Base-by-base conservation (phyloP, 2,888 invertebrate genomes). In the Osmoderma eremita region DNA sequence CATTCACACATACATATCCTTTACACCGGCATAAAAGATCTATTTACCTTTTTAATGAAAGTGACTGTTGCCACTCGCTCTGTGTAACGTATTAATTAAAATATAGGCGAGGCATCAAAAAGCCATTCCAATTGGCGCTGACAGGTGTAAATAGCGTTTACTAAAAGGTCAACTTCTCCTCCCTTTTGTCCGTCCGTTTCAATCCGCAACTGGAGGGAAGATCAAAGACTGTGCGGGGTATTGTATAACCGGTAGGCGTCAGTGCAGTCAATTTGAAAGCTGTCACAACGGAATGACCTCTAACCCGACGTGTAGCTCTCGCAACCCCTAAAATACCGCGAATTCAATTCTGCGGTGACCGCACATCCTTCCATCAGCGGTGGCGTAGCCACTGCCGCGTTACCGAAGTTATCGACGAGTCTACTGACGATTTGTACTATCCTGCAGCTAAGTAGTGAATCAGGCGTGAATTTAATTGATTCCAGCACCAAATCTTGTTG, bases 261-360 rank as follows among this genome's bases (percentile, higher is more conserved):
- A 13, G 8, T 24, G 15, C 56, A 13, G 42, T 24, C 13, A 41
- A 41, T 41, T 41, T 24, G 24, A 42, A 42, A 42, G 24, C 24
- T 58, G 56, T 58, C 24, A 10, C 22, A 24, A 42, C 22, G 24
- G 22, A 10, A 22, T 20, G 54, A 54, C 38, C 56, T 24, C 6
- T 22, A 22, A n/a, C 24, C 13, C 22, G 15, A 13, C 42, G 13
- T 13, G 42, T 10, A 22, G 24, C 15, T 5, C 6, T 24, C 10
- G 13, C 10, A 58, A 42, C 18, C 45, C 18, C 56, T 22, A 42
- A 58, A 58, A 42, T 22, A 24, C 56, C 56, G 13, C 13, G 38
- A 42, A 58, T 42, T 42, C 42, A 58, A 58, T 58, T 58, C 58
- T 22, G 24, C 15, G 22, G 6, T 10, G 12, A 42, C 15, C 42